Evolutionary conservation across 2,888 invertebrate species (phyloP).

Genomic region (Xestia ashworthii): DNA sequence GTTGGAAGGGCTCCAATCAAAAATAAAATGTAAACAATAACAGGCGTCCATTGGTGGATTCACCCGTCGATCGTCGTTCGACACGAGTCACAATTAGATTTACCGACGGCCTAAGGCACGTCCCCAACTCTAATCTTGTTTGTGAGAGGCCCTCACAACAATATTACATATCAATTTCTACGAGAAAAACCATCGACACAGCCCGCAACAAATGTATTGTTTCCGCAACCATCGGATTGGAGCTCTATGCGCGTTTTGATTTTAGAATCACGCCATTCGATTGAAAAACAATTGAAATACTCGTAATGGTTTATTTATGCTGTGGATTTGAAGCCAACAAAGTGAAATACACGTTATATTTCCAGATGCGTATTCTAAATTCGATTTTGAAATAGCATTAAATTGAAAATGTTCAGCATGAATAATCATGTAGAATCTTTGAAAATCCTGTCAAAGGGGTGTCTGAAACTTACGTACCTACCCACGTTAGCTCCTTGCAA

Average conservation of each 20-base stretch:
- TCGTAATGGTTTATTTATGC: slow-evolving; percentile 29
- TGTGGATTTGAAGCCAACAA: slow-evolving; percentile 14
- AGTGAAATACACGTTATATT: slow-evolving; percentile 13
- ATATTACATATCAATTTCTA: slow-evolving; percentile 74
- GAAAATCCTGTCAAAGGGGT: slow-evolving; percentile 28
- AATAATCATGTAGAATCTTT: background rate
- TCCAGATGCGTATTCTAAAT: slow-evolving; percentile 18
- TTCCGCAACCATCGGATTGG: slow-evolving; percentile 29
- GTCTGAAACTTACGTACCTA: slow-evolving; percentile 40
- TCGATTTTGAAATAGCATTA: background rate
- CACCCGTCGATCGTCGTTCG: slow-evolving; percentile 57
- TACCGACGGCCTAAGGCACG: slow-evolving; percentile 73
- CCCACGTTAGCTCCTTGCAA: slow-evolving; percentile 35
- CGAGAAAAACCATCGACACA: slow-evolving; percentile 57
- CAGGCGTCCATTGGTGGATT: slow-evolving; percentile 53
- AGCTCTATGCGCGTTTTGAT: slow-evolving; percentile 30
- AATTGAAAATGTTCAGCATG: background rate
- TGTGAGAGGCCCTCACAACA: slow-evolving; percentile 73
- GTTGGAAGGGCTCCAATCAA: slow-evolving; percentile 44
- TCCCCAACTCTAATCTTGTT: slow-evolving; percentile 76
- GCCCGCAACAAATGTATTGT: slow-evolving; percentile 36
- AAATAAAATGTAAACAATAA: slow-evolving; percentile 65
- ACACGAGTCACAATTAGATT: slow-evolving; percentile 75
- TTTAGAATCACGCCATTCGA: slow-evolving; percentile 23
- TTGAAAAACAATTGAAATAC: slow-evolving; percentile 35